Conservation (phyloP, 2,888 invertebrate species). For the Callosobruchus maculatus region DNA sequence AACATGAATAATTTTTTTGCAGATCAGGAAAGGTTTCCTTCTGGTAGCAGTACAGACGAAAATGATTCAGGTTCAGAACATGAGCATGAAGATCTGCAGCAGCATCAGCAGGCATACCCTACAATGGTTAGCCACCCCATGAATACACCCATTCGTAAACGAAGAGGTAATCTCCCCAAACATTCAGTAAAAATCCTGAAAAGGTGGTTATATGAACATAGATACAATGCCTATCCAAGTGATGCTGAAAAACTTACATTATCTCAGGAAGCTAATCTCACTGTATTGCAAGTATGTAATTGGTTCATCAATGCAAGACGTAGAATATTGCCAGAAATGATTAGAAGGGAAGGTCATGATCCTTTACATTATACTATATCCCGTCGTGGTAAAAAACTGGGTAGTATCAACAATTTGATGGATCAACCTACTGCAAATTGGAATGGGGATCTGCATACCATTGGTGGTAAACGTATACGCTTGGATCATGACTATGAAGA, state of each 20-base stretch:
- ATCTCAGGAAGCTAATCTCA: conserved; percentile 81
- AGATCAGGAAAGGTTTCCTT: conserved; percentile 41
- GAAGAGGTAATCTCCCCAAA: conserved; percentile 88
- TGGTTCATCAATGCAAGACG: conserved; percentile 96
- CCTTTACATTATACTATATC: conserved; percentile 91
- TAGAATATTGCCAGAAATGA: conserved; percentile 90
- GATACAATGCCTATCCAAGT: conserved; percentile 92
- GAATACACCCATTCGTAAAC: conserved; percentile 64
- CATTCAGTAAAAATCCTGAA: conserved; percentile 89
- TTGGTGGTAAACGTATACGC: conserved; percentile 42
- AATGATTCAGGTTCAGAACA: conserved; percentile 42
- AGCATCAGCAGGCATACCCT: conserved; percentile 31
- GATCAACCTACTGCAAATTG: conserved; percentile 21
- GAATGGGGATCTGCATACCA: conserved; percentile 32
- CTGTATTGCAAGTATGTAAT: conserved; percentile 75
- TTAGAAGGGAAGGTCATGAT: conserved; percentile 87
- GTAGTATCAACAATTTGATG: conserved; percentile 19
- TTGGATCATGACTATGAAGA: conserved; percentile 58
- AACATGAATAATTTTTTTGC: conserved; percentile 28
- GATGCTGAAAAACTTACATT: conserved; percentile 87
- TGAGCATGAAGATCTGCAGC: conserved; percentile 40
- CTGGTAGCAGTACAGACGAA: conserved; percentile 41
- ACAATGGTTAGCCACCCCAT: conserved; percentile 32
- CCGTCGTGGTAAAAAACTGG: conserved; percentile 74
- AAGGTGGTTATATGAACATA: conserved; percentile 89